Conservation (phyloP, 2,888 invertebrate species). For the Ophion obscuratus region DNA sequence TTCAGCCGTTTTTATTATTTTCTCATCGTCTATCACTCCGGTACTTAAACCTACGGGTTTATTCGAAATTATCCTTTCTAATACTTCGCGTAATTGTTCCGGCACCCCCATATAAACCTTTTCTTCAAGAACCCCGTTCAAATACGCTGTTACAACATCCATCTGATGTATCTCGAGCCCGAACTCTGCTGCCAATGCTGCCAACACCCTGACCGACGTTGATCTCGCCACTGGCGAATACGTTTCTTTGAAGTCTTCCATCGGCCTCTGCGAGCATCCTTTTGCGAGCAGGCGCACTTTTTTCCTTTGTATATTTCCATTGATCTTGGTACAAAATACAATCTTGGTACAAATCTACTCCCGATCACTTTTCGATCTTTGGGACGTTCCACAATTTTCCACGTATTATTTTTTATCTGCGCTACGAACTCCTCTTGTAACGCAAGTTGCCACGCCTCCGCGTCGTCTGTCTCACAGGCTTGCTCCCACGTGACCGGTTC, state of each 20-base stretch:
- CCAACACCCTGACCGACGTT: slow-evolving; percentile 50
- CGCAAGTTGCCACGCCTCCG: slow-evolving; percentile 39
- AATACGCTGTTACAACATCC: slow-evolving; percentile 58
- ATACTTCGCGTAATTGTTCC: slow-evolving; percentile 34
- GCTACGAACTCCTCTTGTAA: slow-evolving; percentile 45
- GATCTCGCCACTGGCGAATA: slow-evolving; percentile 55
- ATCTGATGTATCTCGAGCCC: slow-evolving; percentile 58
- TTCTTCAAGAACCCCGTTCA: slow-evolving; percentile 57
- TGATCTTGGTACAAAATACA: slow-evolving; percentile 55
- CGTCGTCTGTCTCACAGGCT: slow-evolving; percentile 35
- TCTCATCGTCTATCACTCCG: not conserved
- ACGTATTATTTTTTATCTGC: slow-evolving; percentile 56
- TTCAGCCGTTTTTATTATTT: slow-evolving; percentile 33
- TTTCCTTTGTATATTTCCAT: slow-evolving; percentile 21
- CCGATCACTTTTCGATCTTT: slow-evolving; percentile 51
- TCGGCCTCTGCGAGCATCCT: slow-evolving; percentile 56
- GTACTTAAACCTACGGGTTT: slow-evolving; percentile 17
- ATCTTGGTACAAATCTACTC: slow-evolving; percentile 46
- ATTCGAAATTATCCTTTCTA: slow-evolving; percentile 36
- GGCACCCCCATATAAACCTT: slow-evolving; percentile 55
- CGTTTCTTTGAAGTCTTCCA: slow-evolving; percentile 48
- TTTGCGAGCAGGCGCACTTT: slow-evolving; percentile 57
- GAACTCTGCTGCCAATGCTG: slow-evolving; percentile 45
- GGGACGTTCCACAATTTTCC: slow-evolving; percentile 48
- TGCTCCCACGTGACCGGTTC: slow-evolving; percentile 41